Base-by-base conservation (phyloP, 2,113 vertebrate genomes). In the Callithrix jacchus region DNA sequence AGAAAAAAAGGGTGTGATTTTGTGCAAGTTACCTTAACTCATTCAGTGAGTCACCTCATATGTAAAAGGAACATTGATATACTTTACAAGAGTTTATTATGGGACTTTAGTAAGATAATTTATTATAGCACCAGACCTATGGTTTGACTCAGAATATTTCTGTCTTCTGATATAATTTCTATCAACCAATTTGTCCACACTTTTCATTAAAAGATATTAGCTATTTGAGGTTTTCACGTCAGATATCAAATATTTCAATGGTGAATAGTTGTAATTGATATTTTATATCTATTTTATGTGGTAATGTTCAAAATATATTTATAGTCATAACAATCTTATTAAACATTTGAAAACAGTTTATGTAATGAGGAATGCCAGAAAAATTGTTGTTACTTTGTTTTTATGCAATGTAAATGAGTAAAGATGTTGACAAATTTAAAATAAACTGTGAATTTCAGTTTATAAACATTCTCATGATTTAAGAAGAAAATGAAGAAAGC, bases 211-310 rank as follows among this genome's bases (percentile, higher is more conserved):
- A 85, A 52, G 77, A 82, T 68, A 74, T 40, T 45, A 40, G 27
- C 49, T 87, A 80, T 81, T 95, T 94, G 87, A 80, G 84, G 13
- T 93, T 95, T 83, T 87, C 47, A 81, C 89, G 84, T 95, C 27
- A 73, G 40, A 92, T 93, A 87, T 92, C 92, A 96, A 96, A 86
- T 92, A 97, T 93, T 89, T 93, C 84, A 95, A 17, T 66, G 90
- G 17, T 37, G 10, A n/a, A 32, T 45, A 27, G 32, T 54, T 91
- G 5, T 89, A 96, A 92, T 66, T 71, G 45, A 95, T 87, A 77
- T 61, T 94, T 83, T 79, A 71, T 89, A 74, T 68, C 5, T 81
- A 80, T 87, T 88, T 96, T 91, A 71, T 14, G 68, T 30, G 79
- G 13, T 45, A 23, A 91, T 54, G 25, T 92, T 82, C 68, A 95